Conservation (phyloP, 2,888 invertebrate species). For the Pyrrhosoma nymphula region DNA sequence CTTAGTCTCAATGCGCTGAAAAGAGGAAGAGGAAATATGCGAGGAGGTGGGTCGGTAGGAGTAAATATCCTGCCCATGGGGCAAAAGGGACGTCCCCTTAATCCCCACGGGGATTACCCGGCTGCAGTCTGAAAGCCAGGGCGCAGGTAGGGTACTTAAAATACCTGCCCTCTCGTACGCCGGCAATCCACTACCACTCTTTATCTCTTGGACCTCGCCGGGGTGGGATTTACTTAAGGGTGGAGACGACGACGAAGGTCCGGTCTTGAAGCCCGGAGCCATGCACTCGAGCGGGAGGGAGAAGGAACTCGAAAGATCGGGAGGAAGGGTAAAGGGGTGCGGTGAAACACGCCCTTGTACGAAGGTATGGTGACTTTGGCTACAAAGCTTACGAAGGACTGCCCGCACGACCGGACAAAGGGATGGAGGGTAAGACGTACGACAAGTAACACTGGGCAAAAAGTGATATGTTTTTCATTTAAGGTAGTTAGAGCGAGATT, state of each 20-base stretch:
- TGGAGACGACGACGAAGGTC: neutral
- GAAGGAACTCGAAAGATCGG: neutral
- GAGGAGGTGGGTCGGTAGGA: neutral
- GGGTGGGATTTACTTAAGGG: conserved; percentile 1
- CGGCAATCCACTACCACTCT: conserved; percentile 4
- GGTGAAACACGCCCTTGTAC: too few relatives aligned
- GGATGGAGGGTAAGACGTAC: neutral
- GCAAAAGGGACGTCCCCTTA: conserved; percentile 12
- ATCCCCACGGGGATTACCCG: conserved; percentile 7
- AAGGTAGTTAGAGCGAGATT: too few relatives aligned
- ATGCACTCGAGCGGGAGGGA: neutral
- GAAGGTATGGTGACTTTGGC: neutral
- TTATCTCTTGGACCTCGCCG: neutral
- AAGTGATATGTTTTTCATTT: too few relatives aligned
- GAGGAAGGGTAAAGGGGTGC: neutral
- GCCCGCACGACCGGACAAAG: neutral
- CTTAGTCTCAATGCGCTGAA: neutral
- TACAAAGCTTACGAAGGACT: neutral
- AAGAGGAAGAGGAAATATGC: neutral
- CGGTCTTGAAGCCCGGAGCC: neutral
- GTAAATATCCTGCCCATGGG: neutral
- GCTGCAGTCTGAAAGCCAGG: conserved; percentile 26
- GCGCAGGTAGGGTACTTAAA: conserved; percentile 24
- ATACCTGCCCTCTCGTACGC: neutral
- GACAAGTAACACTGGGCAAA: neutral